Evolutionary conservation across 2,888 invertebrate genomes (phyloP), one percentile per base, ranked within the genome.

Genomic region (Cataglyphis altisquamis): DNA sequence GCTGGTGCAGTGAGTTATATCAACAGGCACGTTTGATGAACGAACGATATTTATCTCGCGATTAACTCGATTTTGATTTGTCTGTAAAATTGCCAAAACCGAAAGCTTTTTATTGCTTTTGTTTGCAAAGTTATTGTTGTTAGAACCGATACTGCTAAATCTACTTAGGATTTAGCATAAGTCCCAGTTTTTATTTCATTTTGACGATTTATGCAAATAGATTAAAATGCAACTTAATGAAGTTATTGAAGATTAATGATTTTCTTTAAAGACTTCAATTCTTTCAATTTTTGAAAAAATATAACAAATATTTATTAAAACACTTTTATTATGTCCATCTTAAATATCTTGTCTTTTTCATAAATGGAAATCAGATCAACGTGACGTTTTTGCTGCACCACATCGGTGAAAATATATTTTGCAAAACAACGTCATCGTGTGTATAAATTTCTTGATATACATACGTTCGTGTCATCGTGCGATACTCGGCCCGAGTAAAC

Each of bases 21-120:
- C 60, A 36, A 80, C 18, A 60, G 21, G 18, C 45, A 60, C 70
- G 41, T 68, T 78, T 78, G 70, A 78, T 29, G 78, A 70, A 45
- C 78, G 36, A 70, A 60, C 36, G 45, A 70, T 70, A 60, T 70
- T 80, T 80, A 80, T 80, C 78, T 80, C 60, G 36, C 60, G 18
- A 80, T 80, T 80, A 80, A 80, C 62, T 80, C 60, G 70, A 25
- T 62, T 66, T 62, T 39, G 60, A 80, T 70, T 78, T 80, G 36
- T 80, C 36, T 25, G 60, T 80, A 70, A 80, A 80, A 80, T 70
- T 62, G 78, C 70, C 45, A 62, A 70, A 80, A 80, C 60, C 60
- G 8, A 80, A 70, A 80, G 70, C 78, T 45, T 60, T 70, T 60
- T 70, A 80, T 62, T 36, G 78, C 21, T 1, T 45, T 80, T n/a